Conservation (phyloP, 2,888 invertebrate species). For the Galerucella calmariensis region DNA sequence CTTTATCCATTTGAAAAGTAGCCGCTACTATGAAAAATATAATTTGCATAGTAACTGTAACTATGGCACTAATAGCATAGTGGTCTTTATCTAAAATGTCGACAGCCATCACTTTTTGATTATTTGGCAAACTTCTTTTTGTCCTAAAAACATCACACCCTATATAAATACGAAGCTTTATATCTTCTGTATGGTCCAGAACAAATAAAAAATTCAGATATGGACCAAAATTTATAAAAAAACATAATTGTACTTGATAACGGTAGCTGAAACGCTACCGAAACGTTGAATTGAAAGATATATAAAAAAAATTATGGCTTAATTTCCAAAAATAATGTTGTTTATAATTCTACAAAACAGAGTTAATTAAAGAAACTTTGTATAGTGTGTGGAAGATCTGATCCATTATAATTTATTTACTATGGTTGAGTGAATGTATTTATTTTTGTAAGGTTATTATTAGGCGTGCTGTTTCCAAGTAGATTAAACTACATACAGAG, state of each 20-base stretch:
- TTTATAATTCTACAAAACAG: no score
- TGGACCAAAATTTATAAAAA: no score
- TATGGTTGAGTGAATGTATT: slow-evolving; percentile 5
- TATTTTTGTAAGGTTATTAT: slow-evolving; percentile 29
- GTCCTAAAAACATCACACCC: slow-evolving; percentile 37
- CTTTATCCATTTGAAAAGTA: slow-evolving; percentile 87
- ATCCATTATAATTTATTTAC: not conserved
- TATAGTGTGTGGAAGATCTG: no score
- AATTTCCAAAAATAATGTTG: no score
- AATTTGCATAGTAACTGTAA: slow-evolving; percentile 85
- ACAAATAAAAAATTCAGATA: no score
- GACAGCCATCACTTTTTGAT: slow-evolving; percentile 70
- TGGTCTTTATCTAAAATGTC: slow-evolving; percentile 84
- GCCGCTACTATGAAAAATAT: slow-evolving; percentile 89
- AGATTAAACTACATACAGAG: not conserved
- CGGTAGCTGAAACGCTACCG: no score
- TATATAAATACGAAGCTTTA: not conserved
- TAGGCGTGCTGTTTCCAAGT: slow-evolving; percentile 16
- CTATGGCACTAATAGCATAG: slow-evolving; percentile 87
- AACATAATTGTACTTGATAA: no score
- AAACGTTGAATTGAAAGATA: no score
- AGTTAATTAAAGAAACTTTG: no score
- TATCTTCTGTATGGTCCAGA: no score
- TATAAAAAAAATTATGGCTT: no score
- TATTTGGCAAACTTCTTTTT: slow-evolving; percentile 19